A percentile compares a stretch with the other conserved stretches of the same genome.
Evolutionary conservation across 2,797 vertebrate species (phyloP).

Genomic region (Anolis apletophallus): DNA sequence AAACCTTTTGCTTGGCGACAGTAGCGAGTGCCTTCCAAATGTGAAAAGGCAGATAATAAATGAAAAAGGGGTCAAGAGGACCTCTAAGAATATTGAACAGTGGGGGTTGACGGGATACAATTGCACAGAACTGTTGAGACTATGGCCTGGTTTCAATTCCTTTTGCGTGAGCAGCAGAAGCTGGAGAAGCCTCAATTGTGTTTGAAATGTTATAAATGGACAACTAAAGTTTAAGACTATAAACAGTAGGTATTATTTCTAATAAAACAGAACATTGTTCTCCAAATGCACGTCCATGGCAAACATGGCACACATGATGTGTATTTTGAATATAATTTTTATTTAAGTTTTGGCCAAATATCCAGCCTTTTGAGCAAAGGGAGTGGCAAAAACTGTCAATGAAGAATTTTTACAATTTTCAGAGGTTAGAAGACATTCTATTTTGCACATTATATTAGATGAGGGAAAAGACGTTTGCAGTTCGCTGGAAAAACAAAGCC

Average conservation of each 20-base stretch:
- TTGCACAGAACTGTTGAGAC: slow-evolving; percentile 18
- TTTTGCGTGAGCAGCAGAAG: slow-evolving; percentile 47
- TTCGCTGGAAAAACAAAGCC: neutral
- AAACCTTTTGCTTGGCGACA: slow-evolving; percentile 30
- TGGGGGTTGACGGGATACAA: slow-evolving; percentile 15
- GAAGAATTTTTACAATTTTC: neutral
- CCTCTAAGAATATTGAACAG: slow-evolving; percentile 3
- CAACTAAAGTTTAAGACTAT: slow-evolving; percentile 41
- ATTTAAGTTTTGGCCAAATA: neutral
- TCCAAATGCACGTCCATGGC: slow-evolving; percentile 11
- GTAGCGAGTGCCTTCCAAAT: slow-evolving; percentile 50
- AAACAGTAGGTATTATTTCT: neutral
- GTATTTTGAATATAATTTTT: slow-evolving; percentile 8
- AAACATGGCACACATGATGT: neutral
- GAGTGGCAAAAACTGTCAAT: neutral
- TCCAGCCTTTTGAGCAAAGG: neutral
- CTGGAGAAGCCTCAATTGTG: slow-evolving; percentile 25
- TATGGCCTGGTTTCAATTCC: slow-evolving; percentile 42
- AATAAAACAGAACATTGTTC: slow-evolving; percentile 24
- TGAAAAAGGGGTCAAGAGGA: slow-evolving; percentile 48
- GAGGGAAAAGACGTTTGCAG: neutral
- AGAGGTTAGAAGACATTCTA: neutral
- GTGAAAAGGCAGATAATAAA: slow-evolving; percentile 48
- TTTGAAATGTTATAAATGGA: slow-evolving; percentile 44
- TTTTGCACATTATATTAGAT: neutral